A percentile compares a stretch with the other conserved stretches of the same genome.
Evolutionary conservation across 1,140 invertebrate genomes (phyloP).

Genomic region (Ladona fulva): DNA sequence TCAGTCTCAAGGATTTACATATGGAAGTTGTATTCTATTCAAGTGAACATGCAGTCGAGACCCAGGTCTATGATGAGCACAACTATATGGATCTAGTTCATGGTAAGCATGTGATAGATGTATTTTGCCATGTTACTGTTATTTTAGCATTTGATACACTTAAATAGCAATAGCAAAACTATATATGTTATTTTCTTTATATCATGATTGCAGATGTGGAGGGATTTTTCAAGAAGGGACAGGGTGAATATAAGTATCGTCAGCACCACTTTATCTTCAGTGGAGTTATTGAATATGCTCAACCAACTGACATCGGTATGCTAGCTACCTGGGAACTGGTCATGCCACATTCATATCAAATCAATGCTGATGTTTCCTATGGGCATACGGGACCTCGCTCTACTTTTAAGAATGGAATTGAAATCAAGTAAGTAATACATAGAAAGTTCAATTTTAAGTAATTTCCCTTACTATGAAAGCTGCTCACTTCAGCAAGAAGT

Average conservation of each 20-base stretch:
- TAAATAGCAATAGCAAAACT: no score
- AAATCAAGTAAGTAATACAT: background rate
- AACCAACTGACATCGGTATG: background rate
- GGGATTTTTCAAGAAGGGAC: background rate
- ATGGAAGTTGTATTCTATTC: background rate
- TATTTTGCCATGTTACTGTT: no score
- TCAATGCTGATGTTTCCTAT: background rate
- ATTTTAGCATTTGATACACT: no score
- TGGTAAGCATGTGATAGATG: background rate
- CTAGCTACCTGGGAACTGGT: background rate
- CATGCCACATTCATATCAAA: background rate
- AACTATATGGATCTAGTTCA: background rate
- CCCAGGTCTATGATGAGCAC: background rate
- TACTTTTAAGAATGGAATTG: background rate
- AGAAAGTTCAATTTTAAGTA: background rate
- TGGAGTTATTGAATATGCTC: background rate
- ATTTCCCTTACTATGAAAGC: no score
- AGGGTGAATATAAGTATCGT: background rate
- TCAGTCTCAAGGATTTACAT: background rate
- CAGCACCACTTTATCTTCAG: background rate
- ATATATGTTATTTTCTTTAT: no score
- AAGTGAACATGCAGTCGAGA: background rate
- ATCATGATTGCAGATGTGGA: no score
- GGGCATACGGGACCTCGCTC: background rate
- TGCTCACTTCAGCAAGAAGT: no score